A percentile compares a stretch with the other conserved stretches of the same genome.
phyloP scores from a whole-genome alignment of 2,888 invertebrate species.

The Euspilapteryx auroguttella region DNA sequence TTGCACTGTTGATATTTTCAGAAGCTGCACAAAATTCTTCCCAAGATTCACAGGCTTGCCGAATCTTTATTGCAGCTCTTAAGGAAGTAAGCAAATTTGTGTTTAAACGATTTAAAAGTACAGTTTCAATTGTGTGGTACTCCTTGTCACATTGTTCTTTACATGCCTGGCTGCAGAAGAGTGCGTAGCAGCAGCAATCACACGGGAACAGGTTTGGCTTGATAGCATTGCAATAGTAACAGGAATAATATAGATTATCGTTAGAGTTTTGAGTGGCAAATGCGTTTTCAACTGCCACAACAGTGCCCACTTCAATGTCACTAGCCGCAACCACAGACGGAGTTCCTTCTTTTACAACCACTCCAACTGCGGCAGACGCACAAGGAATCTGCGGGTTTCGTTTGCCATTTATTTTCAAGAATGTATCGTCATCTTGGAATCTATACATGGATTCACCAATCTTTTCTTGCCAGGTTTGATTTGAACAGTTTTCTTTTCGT shows the following conservation, averaged over 20 bases:
- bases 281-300: constrained; percentile 5
- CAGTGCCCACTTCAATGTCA: constrained; percentile 5
- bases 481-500: constrained; percentile 8
- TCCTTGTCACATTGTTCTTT: constrained; percentile 3
- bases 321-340: constrained; percentile 5
- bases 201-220: constrained; percentile 7
- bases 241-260: constrained; percentile 2
- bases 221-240: constrained; percentile 6
- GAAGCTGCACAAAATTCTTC: constrained; percentile 5
- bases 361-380: neutral
- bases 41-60: constrained; percentile 3
- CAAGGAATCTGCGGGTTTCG: constrained; percentile 3
- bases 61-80: neutral
- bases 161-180: constrained; percentile 6
- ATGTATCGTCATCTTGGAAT: constrained; percentile 3
- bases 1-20: neutral
- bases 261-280: constrained; percentile 3
- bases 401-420: constrained; percentile 6
- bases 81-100: neutral
- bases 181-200: constrained; percentile 3
- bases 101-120: neutral
- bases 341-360: neutral
- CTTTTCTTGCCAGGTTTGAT: no score
- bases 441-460: neutral
- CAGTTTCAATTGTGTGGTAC: constrained; percentile 3